Conservation (phyloP, 2,797 vertebrate genomes). For the Chelonia mydas region DNA sequence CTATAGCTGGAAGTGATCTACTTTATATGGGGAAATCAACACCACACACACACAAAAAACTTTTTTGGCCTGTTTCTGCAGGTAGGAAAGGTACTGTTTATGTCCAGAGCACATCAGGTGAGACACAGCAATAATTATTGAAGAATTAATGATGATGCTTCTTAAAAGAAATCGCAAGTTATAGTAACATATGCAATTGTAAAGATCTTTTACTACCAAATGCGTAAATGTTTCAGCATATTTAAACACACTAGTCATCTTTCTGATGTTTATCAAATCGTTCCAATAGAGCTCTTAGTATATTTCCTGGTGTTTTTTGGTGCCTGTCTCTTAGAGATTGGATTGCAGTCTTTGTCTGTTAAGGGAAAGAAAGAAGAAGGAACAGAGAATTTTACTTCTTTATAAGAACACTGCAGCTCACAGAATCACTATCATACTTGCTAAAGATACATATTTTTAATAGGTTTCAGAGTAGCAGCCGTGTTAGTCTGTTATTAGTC, state of each 20-base stretch:
- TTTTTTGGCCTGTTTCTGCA: neutral
- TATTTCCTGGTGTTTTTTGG: constrained; percentile 10
- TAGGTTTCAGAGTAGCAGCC: too few species aligned
- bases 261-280: neutral
- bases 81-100: neutral
- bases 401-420: neutral
- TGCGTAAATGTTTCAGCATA: neutral
- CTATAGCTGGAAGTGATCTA: neutral
- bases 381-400: neutral
- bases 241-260: neutral
- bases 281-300: neutral
- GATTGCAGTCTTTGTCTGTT: neutral
- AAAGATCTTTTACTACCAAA: neutral
- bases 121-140: neutral
- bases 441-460: neutral
- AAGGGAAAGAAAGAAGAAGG: neutral
- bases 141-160: neutral
- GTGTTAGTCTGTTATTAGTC: too few species aligned
- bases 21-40: neutral
- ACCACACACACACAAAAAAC: neutral
- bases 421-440: neutral
- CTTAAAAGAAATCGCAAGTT: neutral
- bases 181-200: neutral
- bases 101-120: neutral
- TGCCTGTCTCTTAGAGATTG: neutral